phyloP scores from a whole-genome alignment of 2,797 vertebrate species.

The Acanthornis magna region DNA sequence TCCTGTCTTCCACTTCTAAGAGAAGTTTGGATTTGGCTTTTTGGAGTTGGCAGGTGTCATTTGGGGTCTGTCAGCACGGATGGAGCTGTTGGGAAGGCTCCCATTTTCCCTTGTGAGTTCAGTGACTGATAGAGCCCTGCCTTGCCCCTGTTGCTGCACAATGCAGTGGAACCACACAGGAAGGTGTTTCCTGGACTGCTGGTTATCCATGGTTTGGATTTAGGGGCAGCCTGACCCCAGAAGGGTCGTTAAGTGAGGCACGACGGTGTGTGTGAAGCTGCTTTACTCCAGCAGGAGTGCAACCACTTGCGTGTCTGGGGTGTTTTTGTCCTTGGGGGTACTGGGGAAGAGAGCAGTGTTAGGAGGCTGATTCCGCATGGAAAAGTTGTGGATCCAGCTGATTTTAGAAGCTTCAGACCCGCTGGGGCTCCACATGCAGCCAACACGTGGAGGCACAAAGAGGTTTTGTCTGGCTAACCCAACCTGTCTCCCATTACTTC shows the following conservation, averaged over 20 bases:
- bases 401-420: neutral
- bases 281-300: neutral
- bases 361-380: neutral
- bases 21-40: neutral
- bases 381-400: neutral
- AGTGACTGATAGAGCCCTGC: neutral
- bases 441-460: neutral
- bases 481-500: neutral
- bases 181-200: neutral
- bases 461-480: neutral
- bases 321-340: neutral
- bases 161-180: neutral
- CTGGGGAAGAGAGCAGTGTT: neutral
- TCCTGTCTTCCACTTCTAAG: neutral
- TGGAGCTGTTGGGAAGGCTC: neutral
- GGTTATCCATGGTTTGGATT: neutral
- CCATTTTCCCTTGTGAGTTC: neutral
- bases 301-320: fast-evolving
- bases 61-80: neutral
- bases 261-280: neutral
- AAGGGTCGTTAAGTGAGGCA: neutral
- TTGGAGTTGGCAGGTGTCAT: neutral
- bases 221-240: neutral
- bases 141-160: neutral
- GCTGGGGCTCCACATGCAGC: neutral